Evolutionary conservation across 2,113 vertebrate genomes (phyloP).

Genomic region (Dromas ardeola): DNA sequence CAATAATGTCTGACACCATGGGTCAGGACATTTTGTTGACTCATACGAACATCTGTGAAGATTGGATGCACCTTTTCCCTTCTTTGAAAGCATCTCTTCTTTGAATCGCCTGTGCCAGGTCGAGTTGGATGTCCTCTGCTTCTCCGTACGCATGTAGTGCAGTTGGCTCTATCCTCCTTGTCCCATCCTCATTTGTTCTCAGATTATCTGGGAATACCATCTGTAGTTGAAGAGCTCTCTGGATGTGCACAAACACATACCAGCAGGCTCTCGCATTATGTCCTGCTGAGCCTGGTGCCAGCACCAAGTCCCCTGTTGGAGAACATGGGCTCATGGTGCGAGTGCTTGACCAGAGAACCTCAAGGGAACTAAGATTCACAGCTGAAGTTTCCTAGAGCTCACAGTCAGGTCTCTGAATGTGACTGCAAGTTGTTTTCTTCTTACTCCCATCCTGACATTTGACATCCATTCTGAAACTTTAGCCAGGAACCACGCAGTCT

Average conservation of each 20-base stretch:
- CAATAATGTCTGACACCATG: background rate
- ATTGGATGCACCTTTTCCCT: background rate
- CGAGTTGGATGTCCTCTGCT: background rate
- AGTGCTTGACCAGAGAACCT: background rate
- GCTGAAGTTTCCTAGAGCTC: background rate
- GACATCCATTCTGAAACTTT: background rate
- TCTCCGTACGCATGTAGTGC: accelerated
- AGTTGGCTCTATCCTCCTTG: background rate
- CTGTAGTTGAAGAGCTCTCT: background rate
- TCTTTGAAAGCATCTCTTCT: background rate
- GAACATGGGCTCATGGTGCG: accelerated
- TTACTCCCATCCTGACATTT: background rate
- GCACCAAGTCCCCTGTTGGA: background rate
- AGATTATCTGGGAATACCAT: background rate
- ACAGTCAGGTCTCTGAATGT: background rate
- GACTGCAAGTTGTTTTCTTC: background rate
- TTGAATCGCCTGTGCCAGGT: background rate
- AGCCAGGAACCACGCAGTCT: background rate
- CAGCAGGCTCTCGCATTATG: background rate
- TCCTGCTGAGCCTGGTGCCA: background rate
- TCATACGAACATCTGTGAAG: background rate
- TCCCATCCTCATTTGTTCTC: background rate
- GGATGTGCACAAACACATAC: too few relatives aligned
- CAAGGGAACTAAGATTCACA: background rate
- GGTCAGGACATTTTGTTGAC: background rate